These are phyloP conservation scores for Brachyalestes nurse DNA, from an alignment of 2,797 vertebrate genomes.

Conservation along the genomic window DNA sequence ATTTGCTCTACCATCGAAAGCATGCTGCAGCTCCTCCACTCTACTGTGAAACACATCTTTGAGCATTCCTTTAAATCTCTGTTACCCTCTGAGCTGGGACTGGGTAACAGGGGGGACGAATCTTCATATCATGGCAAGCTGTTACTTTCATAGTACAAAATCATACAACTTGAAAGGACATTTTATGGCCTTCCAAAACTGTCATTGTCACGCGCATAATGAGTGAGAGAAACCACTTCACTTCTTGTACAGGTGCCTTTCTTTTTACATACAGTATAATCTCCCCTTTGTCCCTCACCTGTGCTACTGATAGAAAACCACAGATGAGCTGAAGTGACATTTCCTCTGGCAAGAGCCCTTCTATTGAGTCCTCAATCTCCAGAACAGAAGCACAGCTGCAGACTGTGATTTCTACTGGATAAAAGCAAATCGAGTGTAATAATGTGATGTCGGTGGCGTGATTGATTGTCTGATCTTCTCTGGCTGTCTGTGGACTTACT, in stretches of 20 bases:
- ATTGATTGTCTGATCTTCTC: slow-evolving; percentile 40
- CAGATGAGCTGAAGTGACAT: slow-evolving; percentile 16
- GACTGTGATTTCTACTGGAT: slow-evolving; percentile 37
- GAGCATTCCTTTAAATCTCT: slow-evolving; percentile 47
- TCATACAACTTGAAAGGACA: slow-evolving; percentile 67
- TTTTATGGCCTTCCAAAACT: slow-evolving; percentile 50
- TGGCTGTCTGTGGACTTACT: slow-evolving; percentile 35
- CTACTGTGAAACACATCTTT: slow-evolving; percentile 54
- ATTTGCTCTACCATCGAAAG: slow-evolving; percentile 28
- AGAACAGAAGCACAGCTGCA: slow-evolving; percentile 50
- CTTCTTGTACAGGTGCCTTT: slow-evolving; percentile 55
- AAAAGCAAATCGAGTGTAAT: slow-evolving; percentile 45
- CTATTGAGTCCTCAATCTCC: not conserved
- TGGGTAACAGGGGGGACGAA: slow-evolving; percentile 14
- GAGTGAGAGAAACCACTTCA: slow-evolving; percentile 17
- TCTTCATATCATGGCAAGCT: slow-evolving; percentile 38
- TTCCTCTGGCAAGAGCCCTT: not conserved
- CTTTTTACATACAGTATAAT: slow-evolving; percentile 49
- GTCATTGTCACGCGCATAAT: slow-evolving; percentile 31
- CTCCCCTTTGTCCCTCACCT: slow-evolving; percentile 9
- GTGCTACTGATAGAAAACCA: slow-evolving; percentile 1
- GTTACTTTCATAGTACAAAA: slow-evolving; percentile 48
- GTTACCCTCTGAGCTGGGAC: slow-evolving; percentile 37
- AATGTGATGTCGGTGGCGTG: slow-evolving; percentile 32
- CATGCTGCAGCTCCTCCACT: slow-evolving; percentile 49